Conservation (phyloP, 2,113 vertebrate species). For the Tringa solitaria region DNA sequence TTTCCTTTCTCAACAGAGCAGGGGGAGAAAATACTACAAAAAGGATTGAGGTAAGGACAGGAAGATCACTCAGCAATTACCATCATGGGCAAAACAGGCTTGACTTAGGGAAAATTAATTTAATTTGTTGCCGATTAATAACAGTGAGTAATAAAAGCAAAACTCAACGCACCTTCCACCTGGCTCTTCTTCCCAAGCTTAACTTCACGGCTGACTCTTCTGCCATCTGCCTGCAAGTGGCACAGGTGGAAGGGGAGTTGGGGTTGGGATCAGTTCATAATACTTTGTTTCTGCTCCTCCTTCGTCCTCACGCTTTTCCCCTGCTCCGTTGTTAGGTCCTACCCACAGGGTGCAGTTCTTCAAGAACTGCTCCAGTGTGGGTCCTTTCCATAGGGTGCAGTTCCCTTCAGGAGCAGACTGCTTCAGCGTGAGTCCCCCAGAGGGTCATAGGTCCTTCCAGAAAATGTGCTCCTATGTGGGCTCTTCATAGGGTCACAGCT, state of each 20-base stretch:
- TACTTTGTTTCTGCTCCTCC: neutral
- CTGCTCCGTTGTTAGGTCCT: neutral
- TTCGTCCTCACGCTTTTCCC: rapidly evolving
- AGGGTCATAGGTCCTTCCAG: neutral
- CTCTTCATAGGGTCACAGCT: neutral
- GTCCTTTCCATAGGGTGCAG: neutral
- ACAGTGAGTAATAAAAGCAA: neutral
- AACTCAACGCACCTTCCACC: neutral
- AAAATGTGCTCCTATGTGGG: neutral
- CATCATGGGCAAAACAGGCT: neutral
- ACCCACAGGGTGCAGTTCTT: neutral
- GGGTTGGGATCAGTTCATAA: neutral
- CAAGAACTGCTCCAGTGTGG: neutral
- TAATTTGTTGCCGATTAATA: neutral
- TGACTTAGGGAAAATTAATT: neutral
- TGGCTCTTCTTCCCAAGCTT: neutral
- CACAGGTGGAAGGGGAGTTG: rapidly evolving
- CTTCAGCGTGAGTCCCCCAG: rapidly evolving
- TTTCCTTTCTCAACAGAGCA: neutral
- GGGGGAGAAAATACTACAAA: neutral
- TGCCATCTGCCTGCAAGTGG: rapidly evolving
- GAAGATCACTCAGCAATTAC: neutral
- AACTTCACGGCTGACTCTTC: neutral
- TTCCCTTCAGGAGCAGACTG: neutral
- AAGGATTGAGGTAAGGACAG: neutral